Conservation (phyloP, 2,113 vertebrate genomes). For the Odocoileus virginianus region DNA sequence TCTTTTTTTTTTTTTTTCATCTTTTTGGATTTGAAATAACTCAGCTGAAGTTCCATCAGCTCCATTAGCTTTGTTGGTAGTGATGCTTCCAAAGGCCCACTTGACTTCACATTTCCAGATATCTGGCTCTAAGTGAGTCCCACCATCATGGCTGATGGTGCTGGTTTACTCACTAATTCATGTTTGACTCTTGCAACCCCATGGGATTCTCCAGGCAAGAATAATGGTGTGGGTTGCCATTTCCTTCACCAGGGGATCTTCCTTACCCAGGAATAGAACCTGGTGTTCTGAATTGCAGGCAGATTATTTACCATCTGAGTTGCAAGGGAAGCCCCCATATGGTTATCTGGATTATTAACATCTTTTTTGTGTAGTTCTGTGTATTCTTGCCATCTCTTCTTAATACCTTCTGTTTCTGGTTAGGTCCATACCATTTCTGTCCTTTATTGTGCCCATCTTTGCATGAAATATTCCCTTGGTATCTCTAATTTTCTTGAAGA, state of each 20-base stretch:
- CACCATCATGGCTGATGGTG: not conserved
- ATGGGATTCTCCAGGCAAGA: not conserved
- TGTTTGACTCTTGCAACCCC: not conserved
- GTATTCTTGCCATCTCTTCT: not conserved
- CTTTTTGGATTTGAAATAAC: not conserved
- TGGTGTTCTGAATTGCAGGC: accelerated
- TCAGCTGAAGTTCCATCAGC: not conserved
- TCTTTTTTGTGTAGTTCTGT: not conserved
- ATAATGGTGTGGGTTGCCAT: not conserved
- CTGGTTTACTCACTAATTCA: not conserved
- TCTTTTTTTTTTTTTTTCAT: not conserved
- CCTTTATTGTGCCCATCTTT: not conserved
- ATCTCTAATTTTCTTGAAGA: not conserved
- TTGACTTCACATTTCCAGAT: not conserved
- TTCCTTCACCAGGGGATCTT: not conserved
- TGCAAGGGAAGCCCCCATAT: not conserved
- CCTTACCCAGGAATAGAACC: not conserved
- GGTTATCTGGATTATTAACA: not conserved
- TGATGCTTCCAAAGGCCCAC: not conserved
- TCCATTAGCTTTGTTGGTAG: not conserved
- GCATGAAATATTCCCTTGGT: not conserved
- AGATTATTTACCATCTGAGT: not conserved
- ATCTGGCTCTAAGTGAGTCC: not conserved
- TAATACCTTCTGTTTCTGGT: not conserved
- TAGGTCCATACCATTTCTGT: not conserved